phyloP scores from a whole-genome alignment of 2,888 invertebrate species.

The Cantharis rustica region DNA sequence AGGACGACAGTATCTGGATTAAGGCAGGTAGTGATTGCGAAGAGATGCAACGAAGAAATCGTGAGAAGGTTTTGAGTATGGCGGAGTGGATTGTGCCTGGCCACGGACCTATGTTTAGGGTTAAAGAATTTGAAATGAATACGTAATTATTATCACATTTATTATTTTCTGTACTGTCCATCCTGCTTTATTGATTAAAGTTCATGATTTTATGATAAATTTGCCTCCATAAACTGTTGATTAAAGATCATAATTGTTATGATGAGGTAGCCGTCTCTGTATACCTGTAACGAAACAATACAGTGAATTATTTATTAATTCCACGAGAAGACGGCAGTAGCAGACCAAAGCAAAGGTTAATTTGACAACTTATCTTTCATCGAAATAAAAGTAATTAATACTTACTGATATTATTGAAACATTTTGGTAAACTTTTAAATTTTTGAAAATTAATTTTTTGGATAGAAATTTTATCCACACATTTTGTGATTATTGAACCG shows the following conservation, averaged over 20 bases:
- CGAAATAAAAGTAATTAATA: background rate
- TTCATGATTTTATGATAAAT: background rate
- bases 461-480: background rate
- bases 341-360: too few species aligned
- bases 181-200: background rate
- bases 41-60: slow-evolving; percentile 69
- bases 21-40: slow-evolving; percentile 75
- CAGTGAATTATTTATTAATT: background rate
- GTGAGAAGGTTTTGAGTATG: slow-evolving; percentile 69
- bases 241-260: background rate
- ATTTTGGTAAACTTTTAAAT: background rate
- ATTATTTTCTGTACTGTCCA: background rate
- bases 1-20: slow-evolving; percentile 76
- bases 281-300: background rate
- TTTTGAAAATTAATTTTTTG: background rate
- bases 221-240: background rate
- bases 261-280: background rate
- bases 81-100: slow-evolving; percentile 89
- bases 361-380: too few species aligned
- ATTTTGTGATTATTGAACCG: background rate
- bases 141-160: background rate
- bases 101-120: slow-evolving; percentile 82
- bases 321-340: background rate
- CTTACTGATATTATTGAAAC: background rate
- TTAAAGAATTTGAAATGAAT: slow-evolving; percentile 18